Evolutionary conservation across 2,797 vertebrate species (phyloP).

Genomic region (Acridotheres tristis): DNA sequence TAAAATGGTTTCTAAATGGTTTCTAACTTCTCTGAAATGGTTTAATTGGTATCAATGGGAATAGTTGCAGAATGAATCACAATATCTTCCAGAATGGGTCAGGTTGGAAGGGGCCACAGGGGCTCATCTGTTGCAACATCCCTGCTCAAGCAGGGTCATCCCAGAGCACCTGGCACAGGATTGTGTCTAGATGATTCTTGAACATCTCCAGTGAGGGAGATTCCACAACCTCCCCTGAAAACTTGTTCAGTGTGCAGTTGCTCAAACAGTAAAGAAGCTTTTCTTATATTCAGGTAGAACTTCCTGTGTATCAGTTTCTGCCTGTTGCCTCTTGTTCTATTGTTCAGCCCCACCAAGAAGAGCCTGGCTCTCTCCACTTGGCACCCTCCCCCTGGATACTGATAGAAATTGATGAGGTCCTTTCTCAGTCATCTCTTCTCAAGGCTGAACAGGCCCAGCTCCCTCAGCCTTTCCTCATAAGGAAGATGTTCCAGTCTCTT

Average conservation of each 20-base stretch:
- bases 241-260: neutral
- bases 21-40: neutral
- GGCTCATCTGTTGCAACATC: neutral
- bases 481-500: neutral
- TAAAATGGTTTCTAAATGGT: no score
- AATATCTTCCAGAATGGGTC: neutral
- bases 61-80: neutral
- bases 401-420: neutral
- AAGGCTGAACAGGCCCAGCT: accelerated
- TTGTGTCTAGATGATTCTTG: accelerated
- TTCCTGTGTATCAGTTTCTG: neutral
- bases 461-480: neutral
- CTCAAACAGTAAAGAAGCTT: neutral
- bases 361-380: neutral
- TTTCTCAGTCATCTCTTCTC: neutral
- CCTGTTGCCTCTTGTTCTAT: accelerated
- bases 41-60: neutral
- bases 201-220: neutral
- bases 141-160: neutral
- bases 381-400: neutral
- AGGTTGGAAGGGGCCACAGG: neutral
- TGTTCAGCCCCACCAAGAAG: neutral
- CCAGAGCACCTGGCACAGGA: neutral
- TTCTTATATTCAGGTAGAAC: neutral
- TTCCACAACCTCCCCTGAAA: neutral